These are phyloP conservation scores for Xyliphius kryptos DNA, from an alignment of 2,113 vertebrate genomes.

Conservation along the genomic window DNA sequence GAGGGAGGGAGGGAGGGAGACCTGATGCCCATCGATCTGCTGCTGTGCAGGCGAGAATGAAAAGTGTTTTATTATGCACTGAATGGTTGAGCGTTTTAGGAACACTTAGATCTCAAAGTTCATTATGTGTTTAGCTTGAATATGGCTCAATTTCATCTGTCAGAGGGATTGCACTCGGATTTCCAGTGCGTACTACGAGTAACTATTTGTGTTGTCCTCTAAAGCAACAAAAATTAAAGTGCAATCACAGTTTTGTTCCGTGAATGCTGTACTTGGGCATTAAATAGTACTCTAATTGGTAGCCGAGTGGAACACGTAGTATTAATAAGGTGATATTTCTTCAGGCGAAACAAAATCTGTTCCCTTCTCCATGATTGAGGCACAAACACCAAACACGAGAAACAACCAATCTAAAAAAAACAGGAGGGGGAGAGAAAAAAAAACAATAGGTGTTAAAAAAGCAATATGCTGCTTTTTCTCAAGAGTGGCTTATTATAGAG, in stretches of 20 bases:
- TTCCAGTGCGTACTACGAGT: slow-evolving; percentile 34
- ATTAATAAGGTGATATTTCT: slow-evolving; percentile 56
- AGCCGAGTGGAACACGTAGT: slow-evolving; percentile 47
- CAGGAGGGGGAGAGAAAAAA: slow-evolving; percentile 31
- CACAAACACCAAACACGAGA: slow-evolving; percentile 46
- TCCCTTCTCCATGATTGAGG: slow-evolving; percentile 42
- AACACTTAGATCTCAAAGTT: slow-evolving; percentile 40
- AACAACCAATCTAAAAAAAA: slow-evolving; percentile 36
- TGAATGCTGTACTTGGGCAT: slow-evolving; percentile 40
- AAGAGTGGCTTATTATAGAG: slow-evolving; percentile 70
- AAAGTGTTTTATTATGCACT: slow-evolving; percentile 84
- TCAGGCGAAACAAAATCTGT: slow-evolving; percentile 49
- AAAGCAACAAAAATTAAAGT: slow-evolving; percentile 50
- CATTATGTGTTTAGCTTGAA: slow-evolving; percentile 41
- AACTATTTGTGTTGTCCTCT: slow-evolving; percentile 25
- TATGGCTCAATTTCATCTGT: no score
- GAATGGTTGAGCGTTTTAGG: slow-evolving; percentile 59
- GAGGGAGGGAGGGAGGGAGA: slow-evolving; percentile 61
- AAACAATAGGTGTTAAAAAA: slow-evolving; percentile 65
- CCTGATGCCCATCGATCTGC: slow-evolving; percentile 71
- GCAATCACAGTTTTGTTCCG: slow-evolving; percentile 39
- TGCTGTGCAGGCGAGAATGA: slow-evolving; percentile 83
- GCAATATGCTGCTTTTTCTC: slow-evolving; percentile 65
- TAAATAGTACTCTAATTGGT: slow-evolving; percentile 45
- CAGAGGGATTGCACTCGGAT: no score